Evolutionary conservation across 2,888 invertebrate species (phyloP), one percentile per base, ranked within the genome.

Genomic region (Lithophane ornitopus): DNA sequence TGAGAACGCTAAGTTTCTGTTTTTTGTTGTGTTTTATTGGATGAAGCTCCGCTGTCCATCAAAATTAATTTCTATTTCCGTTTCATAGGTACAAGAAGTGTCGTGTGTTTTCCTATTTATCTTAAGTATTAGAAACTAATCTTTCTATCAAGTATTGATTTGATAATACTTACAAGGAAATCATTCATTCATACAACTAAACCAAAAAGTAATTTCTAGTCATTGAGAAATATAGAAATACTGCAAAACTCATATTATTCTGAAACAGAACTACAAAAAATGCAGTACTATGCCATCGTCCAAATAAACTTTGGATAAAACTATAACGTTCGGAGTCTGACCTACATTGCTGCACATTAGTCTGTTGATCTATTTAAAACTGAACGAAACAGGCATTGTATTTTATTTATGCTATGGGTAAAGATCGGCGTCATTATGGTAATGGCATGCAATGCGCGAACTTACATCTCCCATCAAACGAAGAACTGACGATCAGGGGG

Each of bases 261-360:
- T 34, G 58, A 59, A 69, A 75, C 44, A 66, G 46, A 66, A 16
- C 19, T 56, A 49, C 28, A 49, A 56, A 72, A 85, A 49, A 63
- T 74, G 56, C 52, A 70, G 39, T 58, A 66, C 14, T 63, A 68
- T 74, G 58, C 70, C 41, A 61, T 26, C 61, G 54, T 65, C 69
- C 22, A 85, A 84, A 83, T 80, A 80, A 87, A 81, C 70, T 74
- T 46, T 66, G 66, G n/a, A 70, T 83, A 72, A 74, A 85, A 72
- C 71, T 76, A 73, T 85, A 74, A 71, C 74, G 68, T 70, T 80
- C 49, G 8, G 54, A 71, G 66, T 56, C 52, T 78, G 84, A 86
- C 86, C 88, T 76, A 86, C 61, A 86, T 86, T 80, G 63, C 66
- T 71, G 59, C 67, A 71, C 63, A 73, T 74, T 72, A 59, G 72